Base-by-base conservation (phyloP, 1,140 invertebrate species). In the Diorhabda sublineata region DNA sequence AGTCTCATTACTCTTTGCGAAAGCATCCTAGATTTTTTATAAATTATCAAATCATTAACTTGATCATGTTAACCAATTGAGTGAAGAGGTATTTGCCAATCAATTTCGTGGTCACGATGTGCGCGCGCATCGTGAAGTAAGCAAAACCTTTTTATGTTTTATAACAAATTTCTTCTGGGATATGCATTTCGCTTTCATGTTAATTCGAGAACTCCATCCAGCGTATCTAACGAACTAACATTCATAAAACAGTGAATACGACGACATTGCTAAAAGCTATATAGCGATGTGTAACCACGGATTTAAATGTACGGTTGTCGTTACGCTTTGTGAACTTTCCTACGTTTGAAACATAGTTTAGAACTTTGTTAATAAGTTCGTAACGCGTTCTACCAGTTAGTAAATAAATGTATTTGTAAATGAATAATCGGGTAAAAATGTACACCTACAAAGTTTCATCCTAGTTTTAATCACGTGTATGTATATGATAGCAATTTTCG, bases 301-400 rank as follows among this genome's bases (percentile, higher is more conserved):
- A 52, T 52, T 52, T 52, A n/a, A 52, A 52, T 52, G n/a, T 52
- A 52, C n/a, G 47, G 47, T 52, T 52, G 47, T 52, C 6, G 47
- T 52, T 8, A 52, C 47, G 47, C 47, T 52, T 52, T 52, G 47
- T 52, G 47, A 52, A 52, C 47, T 52, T 52, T n/a, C n/a, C 6
- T 52, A 52, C 47, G 47, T 52, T 52, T 52, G 47, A 52, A 26
- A n/a, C 47, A n/a, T 52, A 52, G 47, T 52, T 52, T n/a, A 52
- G 47, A 52, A 52, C 47, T 52, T 52, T 52, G 47, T 52, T 52
- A 52, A 52, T 52, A 52, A 52, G 6, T 52, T 52, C 6, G 47
- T 52, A 52, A 52, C 47, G 26, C 26, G 47, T 52, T 52, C 47
- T 52, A n/a, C 47, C 47, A 52, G 47, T 52, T 52, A 8, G 47